Evolutionary conservation across 2,888 invertebrate species (phyloP).

Genomic region (Cotesia congregata): DNA sequence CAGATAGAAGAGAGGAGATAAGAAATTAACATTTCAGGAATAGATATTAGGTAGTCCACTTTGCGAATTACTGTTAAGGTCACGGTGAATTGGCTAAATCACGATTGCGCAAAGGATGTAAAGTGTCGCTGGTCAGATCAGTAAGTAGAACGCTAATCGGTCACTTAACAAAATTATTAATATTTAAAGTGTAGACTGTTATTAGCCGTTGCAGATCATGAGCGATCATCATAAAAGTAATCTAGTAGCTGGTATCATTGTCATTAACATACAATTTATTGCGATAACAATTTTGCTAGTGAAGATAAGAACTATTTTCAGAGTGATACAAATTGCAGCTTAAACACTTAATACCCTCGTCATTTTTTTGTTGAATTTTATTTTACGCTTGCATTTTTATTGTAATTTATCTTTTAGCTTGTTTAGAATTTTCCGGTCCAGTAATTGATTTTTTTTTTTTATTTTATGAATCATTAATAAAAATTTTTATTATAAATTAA

Average conservation of each 20-base stretch:
- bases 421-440: neutral
- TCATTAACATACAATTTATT: neutral
- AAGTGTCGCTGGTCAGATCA: neutral
- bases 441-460: too few relatives aligned
- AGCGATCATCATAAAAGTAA: neutral
- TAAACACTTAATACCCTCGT: neutral
- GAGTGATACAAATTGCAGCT: neutral
- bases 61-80: constrained; percentile 11
- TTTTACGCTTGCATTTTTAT: neutral
- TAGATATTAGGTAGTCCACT: neutral
- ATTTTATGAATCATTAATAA: too few relatives aligned
- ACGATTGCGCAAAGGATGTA: constrained; percentile 5
- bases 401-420: neutral
- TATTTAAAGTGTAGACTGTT: neutral
- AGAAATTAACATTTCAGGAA: neutral
- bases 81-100: constrained; percentile 16
- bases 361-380: neutral
- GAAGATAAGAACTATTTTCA: neutral
- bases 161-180: constrained; percentile 12
- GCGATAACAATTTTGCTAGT: neutral
- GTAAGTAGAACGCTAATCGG: constrained; percentile 19
- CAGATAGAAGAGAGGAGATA: neutral
- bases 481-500: too few relatives aligned
- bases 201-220: neutral
- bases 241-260: neutral